These are phyloP conservation scores for Priocnemis perturbator DNA, from an alignment of 2,888 invertebrate genomes.

Conservation along the genomic window DNA sequence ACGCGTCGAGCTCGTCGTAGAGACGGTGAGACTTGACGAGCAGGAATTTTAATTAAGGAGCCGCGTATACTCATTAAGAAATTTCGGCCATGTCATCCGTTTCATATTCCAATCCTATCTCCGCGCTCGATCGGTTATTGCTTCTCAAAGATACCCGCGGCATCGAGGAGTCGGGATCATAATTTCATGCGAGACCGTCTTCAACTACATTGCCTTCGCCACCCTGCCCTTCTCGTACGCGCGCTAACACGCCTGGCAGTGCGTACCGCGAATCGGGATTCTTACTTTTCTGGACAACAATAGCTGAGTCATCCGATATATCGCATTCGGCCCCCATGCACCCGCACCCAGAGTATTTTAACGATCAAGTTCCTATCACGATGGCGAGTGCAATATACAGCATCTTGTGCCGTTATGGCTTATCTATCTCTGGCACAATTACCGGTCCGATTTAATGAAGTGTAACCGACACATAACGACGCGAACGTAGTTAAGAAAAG, in stretches of 20 bases:
- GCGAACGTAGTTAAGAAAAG: too few species aligned
- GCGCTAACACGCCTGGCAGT: too few species aligned
- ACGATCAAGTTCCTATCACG: conserved; percentile 37
- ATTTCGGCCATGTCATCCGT: conserved; percentile 41
- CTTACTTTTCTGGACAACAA: conserved; percentile 50
- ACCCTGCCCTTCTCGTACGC: too few species aligned
- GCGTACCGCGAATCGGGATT: conserved; percentile 21
- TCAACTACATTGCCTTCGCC: neutral
- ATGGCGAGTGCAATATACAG: conserved; percentile 27
- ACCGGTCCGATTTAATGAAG: neutral
- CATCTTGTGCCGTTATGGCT: conserved; percentile 4
- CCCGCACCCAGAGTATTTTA: conserved; percentile 37
- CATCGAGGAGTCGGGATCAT: conserved; percentile 28
- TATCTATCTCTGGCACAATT: neutral
- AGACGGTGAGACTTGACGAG: conserved; percentile 11
- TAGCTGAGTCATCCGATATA: conserved; percentile 54
- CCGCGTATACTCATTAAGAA: conserved; percentile 30
- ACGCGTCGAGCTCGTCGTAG: too few species aligned
- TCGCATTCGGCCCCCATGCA: conserved; percentile 34
- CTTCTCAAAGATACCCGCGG: conserved; percentile 24
- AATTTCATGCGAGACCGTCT: conserved; percentile 16
- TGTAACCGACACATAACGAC: too few species aligned
- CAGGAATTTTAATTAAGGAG: conserved; percentile 47
- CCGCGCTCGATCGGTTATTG: conserved; percentile 26
- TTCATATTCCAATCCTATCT: conserved; percentile 35